Evolutionary conservation across 1,140 invertebrate genomes (phyloP).

Genomic region (Thalassaphorura encarpata): DNA sequence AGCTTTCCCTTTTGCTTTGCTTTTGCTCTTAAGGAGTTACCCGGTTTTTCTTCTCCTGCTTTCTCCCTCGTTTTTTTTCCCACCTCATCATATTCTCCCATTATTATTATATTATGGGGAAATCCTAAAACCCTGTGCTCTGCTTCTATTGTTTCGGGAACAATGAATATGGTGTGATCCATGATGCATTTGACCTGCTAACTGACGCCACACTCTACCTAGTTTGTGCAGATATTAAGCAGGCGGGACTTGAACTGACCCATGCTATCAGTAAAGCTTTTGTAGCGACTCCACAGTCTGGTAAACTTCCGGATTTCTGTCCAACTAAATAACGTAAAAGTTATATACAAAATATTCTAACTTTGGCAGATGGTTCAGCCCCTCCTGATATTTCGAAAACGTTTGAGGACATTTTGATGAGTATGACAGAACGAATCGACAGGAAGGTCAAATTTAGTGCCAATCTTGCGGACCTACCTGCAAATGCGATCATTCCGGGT

Average conservation of each 20-base stretch:
- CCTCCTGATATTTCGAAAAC: not conserved
- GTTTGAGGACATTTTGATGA: not conserved
- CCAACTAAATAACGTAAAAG: not conserved
- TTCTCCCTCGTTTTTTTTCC: too few relatives aligned
- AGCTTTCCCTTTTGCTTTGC: too few relatives aligned
- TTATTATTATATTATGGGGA: too few relatives aligned
- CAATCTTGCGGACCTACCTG: not conserved
- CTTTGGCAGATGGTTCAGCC: not conserved
- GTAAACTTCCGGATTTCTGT: not conserved
- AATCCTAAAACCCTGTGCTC: too few relatives aligned
- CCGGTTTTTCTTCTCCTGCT: too few relatives aligned
- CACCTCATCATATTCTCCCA: too few relatives aligned
- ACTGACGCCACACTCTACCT: constrained; percentile 13
- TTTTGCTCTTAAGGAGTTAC: too few relatives aligned
- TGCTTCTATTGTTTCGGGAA: constrained; percentile 17
- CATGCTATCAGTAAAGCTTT: not conserved
- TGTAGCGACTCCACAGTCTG: not conserved
- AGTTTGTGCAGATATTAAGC: constrained; percentile 9
- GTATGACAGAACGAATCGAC: not conserved
- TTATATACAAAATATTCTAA: not conserved
- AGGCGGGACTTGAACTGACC: not conserved
- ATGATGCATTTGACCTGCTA: constrained; percentile 12
- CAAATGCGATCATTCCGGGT: not conserved
- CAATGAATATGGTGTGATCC: constrained; percentile 11
- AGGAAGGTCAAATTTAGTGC: not conserved